Conservation (phyloP, 2,888 invertebrate species). For the Leptinotarsa juncta region DNA sequence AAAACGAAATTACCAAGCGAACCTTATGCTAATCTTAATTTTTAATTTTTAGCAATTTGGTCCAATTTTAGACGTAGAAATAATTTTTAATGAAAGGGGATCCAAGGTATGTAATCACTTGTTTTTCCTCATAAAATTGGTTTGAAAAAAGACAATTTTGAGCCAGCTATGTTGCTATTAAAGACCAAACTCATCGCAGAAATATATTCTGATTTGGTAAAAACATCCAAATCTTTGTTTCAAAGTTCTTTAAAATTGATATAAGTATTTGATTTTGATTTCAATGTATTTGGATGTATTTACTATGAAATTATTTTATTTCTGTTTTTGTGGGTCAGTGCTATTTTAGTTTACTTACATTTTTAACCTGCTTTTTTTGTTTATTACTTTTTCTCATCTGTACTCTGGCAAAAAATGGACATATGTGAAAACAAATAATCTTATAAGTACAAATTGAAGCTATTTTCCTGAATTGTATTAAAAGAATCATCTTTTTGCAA, state of each 20-base stretch:
- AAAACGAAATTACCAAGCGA: neutral
- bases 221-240: neutral
- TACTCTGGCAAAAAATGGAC: constrained; percentile 21
- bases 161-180: constrained; percentile 64
- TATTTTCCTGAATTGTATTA: too few species aligned
- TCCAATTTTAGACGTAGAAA: constrained; percentile 98
- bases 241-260: neutral
- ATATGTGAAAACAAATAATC: neutral
- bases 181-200: constrained; percentile 52
- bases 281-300: constrained; percentile 8
- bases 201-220: constrained; percentile 14
- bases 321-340: constrained; percentile 38
- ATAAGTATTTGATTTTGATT: constrained; percentile 19
- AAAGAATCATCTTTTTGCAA: too few species aligned
- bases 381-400: neutral
- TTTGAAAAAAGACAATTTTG: constrained; percentile 51
- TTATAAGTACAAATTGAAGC: too few species aligned
- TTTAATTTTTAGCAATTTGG: constrained; percentile 93
- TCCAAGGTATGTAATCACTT: constrained; percentile 89
- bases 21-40: neutral
- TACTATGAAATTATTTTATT: constrained; percentile 19
- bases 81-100: constrained; percentile 99
- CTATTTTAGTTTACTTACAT: constrained; percentile 37
- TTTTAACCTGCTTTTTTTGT: constrained; percentile 4
- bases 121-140: constrained; percentile 37